phyloP scores from a whole-genome alignment of 2,888 invertebrate genomes.

The Chouioia cunea region DNA sequence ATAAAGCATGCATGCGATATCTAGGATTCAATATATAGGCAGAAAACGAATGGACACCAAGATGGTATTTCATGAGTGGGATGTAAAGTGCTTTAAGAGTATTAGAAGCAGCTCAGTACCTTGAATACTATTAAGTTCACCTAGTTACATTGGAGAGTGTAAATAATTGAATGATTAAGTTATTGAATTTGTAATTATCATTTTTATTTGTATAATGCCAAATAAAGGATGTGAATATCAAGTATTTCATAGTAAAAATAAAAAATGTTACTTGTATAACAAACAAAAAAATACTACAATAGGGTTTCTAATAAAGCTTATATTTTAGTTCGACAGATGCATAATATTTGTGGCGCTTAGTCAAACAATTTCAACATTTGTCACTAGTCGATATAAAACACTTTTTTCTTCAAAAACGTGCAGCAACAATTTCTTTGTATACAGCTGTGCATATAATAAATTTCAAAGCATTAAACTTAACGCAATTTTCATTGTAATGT shows the following conservation, averaged over 20 bases:
- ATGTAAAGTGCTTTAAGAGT: constrained; percentile 23
- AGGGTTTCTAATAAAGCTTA: constrained; percentile 61
- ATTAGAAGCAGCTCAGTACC: constrained; percentile 29
- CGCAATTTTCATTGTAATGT: constrained; percentile 25
- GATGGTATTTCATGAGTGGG: constrained; percentile 1
- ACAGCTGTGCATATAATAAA: constrained; percentile 34
- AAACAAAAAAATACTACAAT: constrained; percentile 42
- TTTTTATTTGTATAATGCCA: neutral
- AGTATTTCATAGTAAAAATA: neutral
- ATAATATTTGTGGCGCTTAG: constrained; percentile 53
- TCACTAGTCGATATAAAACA: constrained; percentile 30
- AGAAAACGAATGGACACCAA: neutral
- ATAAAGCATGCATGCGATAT: constrained; percentile 95
- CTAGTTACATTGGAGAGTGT: constrained; percentile 26
- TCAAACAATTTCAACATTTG: constrained; percentile 55
- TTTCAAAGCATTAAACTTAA: constrained; percentile 39
- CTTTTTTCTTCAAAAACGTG: constrained; percentile 32
- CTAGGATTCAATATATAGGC: constrained; percentile 94
- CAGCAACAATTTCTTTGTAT: constrained; percentile 29
- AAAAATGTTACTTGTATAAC: constrained; percentile 2
- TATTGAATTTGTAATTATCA: constrained; percentile 1
- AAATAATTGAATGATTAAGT: constrained; percentile 28
- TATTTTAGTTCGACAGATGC: constrained; percentile 56
- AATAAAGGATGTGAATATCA: too few species aligned
- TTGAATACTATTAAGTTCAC: constrained; percentile 31